A percentile compares a stretch with the other conserved stretches of the same genome.
Evolutionary conservation across 2,113 vertebrate species (phyloP).

Genomic region (Tichodroma muraria): DNA sequence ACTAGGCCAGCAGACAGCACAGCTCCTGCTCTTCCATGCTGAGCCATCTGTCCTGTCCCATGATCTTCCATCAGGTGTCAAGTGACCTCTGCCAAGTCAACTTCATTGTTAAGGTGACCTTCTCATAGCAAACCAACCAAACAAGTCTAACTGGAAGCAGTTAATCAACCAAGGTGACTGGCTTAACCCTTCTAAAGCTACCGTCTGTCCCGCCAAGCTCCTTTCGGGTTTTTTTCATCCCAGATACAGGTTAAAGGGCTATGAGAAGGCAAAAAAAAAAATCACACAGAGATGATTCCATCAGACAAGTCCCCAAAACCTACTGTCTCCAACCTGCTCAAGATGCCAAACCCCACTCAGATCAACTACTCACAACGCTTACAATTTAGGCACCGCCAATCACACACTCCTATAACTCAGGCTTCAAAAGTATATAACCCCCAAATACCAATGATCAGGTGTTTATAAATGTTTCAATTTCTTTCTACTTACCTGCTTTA

Average conservation of each 20-base stretch:
- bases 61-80: background rate
- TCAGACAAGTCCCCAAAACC: too few species aligned
- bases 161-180: background rate
- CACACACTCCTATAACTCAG: background rate
- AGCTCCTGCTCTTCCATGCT: background rate
- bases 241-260: background rate
- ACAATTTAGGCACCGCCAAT: background rate
- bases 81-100: background rate
- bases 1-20: background rate
- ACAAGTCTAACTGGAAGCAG: background rate
- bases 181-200: background rate
- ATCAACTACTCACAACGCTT: background rate
- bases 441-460: background rate
- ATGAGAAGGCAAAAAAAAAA: background rate
- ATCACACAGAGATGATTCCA: too few species aligned
- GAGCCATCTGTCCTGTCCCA: background rate
- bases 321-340: background rate
- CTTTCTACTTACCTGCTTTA: background rate
- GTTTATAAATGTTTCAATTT: background rate
- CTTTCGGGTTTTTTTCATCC: background rate
- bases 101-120: constrained; percentile 26
- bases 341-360: background rate
- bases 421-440: background rate
- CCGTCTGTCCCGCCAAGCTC: background rate
- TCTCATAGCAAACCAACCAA: background rate